phyloP scores from a whole-genome alignment of 2,113 vertebrate species.

The Apteryx owenii region DNA sequence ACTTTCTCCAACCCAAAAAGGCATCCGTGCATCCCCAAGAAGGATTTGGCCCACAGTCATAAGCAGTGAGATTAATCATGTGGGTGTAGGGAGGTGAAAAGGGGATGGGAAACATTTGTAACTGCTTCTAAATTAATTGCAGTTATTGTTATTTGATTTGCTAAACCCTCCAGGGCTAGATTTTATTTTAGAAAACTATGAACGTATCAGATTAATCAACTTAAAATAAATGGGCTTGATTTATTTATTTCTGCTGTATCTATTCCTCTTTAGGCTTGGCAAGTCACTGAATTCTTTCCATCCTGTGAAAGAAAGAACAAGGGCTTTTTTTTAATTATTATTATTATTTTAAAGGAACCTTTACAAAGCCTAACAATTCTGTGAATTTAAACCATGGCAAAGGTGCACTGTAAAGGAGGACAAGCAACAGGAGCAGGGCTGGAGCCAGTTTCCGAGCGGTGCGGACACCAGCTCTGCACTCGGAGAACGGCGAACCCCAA shows the following conservation, averaged over 20 bases:
- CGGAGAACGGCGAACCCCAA: background rate
- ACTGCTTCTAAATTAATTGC: slow-evolving; percentile 52
- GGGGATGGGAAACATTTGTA: slow-evolving; percentile 15
- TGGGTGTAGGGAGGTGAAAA: background rate
- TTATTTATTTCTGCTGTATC: slow-evolving; percentile 62
- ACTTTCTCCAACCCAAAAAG: background rate
- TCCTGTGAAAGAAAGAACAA: slow-evolving; percentile 7
- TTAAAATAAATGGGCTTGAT: slow-evolving; percentile 53
- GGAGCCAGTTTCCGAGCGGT: background rate
- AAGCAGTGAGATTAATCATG: background rate
- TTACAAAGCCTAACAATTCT: background rate
- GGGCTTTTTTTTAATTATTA: background rate
- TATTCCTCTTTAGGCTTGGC: slow-evolving; percentile 41
- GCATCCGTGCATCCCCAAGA: background rate
- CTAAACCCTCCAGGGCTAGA: background rate
- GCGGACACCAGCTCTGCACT: background rate
- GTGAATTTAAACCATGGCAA: background rate
- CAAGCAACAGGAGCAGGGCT: background rate
- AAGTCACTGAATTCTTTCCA: slow-evolving; percentile 55
- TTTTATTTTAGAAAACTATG: slow-evolving; percentile 52
- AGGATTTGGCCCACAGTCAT: background rate
- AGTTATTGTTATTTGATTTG: slow-evolving; percentile 45
- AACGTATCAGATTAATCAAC: slow-evolving; percentile 55
- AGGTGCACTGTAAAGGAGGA: background rate
- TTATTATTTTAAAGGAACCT: slow-evolving; percentile 30